Conservation (phyloP, 2,888 invertebrate species). For the Tipula helvola region DNA sequence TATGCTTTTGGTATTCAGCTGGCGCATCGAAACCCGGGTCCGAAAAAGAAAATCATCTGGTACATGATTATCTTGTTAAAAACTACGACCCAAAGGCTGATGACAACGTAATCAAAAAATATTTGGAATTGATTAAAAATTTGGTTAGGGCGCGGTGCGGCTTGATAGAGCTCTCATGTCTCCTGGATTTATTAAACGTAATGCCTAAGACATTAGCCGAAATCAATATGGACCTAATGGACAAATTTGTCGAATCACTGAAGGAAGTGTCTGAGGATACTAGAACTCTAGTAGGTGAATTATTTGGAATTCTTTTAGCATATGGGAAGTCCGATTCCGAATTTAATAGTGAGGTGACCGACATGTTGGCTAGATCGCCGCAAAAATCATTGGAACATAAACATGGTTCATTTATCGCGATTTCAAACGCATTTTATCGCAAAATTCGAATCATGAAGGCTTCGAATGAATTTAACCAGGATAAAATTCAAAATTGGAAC, state of each 20-base stretch:
- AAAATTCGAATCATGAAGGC: constrained; percentile 42
- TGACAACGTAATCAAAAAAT: constrained; percentile 49
- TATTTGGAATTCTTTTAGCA: constrained; percentile 61
- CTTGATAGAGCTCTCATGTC: constrained; percentile 49
- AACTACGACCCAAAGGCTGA: constrained; percentile 39
- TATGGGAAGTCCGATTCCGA: constrained; percentile 39
- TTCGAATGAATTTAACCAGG: constrained; percentile 22
- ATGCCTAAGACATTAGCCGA: constrained; percentile 55
- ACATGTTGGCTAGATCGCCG: constrained; percentile 24
- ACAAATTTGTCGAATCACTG: constrained; percentile 37
- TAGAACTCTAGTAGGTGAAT: constrained; percentile 56
- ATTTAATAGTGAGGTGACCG: constrained; percentile 41
- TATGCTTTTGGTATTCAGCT: constrained; percentile 58
- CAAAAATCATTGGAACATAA: constrained; percentile 51
- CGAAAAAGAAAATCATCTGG: constrained; percentile 42
- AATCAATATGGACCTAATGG: constrained; percentile 41
- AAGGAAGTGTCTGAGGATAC: constrained; percentile 64
- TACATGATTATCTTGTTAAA: constrained; percentile 48
- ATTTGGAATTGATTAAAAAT: constrained; percentile 52
- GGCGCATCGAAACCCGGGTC: constrained; percentile 45
- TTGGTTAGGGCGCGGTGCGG: constrained; percentile 54
- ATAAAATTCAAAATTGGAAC: constrained; percentile 37
- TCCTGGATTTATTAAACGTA: constrained; percentile 75
- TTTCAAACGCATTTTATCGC: constrained; percentile 58
- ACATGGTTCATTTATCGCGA: constrained; percentile 62